Evolutionary conservation across 2,888 invertebrate genomes (phyloP).

Genomic region (Thumatha senex): DNA sequence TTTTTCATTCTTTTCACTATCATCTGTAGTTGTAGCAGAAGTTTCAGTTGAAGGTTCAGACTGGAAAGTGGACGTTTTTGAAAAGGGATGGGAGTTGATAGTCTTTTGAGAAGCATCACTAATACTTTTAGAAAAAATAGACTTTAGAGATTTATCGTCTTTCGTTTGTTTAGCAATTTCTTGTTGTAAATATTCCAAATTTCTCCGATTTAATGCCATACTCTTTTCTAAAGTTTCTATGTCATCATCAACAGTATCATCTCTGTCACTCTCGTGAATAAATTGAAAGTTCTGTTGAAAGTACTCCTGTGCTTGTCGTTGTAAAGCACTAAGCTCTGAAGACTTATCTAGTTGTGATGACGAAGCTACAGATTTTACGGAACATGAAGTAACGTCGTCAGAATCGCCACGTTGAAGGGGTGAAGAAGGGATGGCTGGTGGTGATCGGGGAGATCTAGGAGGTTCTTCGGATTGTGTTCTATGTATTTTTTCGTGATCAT

Average conservation of each 20-base stretch:
- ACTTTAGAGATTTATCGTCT: conserved; percentile 64
- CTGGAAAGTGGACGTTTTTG: conserved; percentile 79
- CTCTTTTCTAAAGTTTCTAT: conserved; percentile 80
- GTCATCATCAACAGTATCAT: conserved; percentile 79
- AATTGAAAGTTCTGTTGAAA: conserved; percentile 82
- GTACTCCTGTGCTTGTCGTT: conserved; percentile 76
- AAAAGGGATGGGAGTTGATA: conserved; percentile 68
- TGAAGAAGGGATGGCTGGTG: conserved; percentile 76
- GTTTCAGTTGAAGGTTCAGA: conserved; percentile 81
- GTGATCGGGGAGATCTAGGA: conserved; percentile 87
- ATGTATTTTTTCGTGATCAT: conserved; percentile 90
- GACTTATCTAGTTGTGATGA: conserved; percentile 74
- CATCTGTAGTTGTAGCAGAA: conserved; percentile 77
- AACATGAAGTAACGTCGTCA: conserved; percentile 72
- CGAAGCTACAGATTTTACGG: conserved; percentile 70
- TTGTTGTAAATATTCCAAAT: conserved; percentile 79
- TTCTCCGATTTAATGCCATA: conserved; percentile 77
- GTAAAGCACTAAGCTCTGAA: conserved; percentile 69
- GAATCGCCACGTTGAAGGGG: conserved; percentile 74
- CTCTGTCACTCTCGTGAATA: conserved; percentile 79
- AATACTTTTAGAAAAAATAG: conserved; percentile 74
- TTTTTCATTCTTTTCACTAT: conserved; percentile 86
- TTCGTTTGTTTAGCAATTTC: conserved; percentile 79
- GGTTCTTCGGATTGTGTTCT: conserved; percentile 94
- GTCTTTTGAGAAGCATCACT: conserved; percentile 76